These are phyloP conservation scores for Aradus depressus DNA, from an alignment of 2,888 invertebrate species.

Conservation along the genomic window DNA sequence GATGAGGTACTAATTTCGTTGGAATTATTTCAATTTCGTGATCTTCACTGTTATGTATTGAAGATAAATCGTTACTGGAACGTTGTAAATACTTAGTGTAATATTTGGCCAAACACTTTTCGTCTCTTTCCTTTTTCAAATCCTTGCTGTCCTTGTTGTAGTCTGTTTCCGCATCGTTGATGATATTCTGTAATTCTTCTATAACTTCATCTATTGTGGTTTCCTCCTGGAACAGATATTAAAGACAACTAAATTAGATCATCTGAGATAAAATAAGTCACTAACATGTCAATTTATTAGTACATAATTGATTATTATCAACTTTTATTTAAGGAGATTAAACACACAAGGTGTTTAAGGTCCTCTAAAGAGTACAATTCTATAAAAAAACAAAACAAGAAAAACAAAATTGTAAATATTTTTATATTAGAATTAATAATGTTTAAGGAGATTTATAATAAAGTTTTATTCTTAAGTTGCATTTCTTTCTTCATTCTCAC, in stretches of 20 bases:
- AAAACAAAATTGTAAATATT: too few species aligned
- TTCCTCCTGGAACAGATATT: constrained; percentile 45
- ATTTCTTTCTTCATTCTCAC: too few species aligned
- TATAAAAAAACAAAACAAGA: too few species aligned
- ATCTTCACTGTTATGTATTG: constrained; percentile 37
- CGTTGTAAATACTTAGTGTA: constrained; percentile 25
- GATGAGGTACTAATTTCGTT: constrained; percentile 65
- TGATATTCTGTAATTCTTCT: constrained; percentile 71
- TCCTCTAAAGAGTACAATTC: too few species aligned
- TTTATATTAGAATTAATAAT: too few species aligned
- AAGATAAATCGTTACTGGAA: constrained; percentile 2
- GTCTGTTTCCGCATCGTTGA: constrained; percentile 71
- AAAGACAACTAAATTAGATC: not conserved
- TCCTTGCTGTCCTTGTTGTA: constrained; percentile 32
- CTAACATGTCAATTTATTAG: not conserved
- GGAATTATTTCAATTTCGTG: constrained; percentile 48
- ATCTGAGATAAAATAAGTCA: not conserved
- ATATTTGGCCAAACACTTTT: constrained; percentile 25
- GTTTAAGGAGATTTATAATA: too few species aligned
- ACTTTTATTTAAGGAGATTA: too few species aligned
- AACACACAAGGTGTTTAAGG: too few species aligned
- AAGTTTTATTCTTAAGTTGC: too few species aligned
- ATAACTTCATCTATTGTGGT: constrained; percentile 81
- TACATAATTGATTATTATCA: not conserved
- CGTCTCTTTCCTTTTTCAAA: constrained; percentile 29